phyloP scores from a whole-genome alignment of 2,888 invertebrate genomes.

The Onchidella celtica region DNA sequence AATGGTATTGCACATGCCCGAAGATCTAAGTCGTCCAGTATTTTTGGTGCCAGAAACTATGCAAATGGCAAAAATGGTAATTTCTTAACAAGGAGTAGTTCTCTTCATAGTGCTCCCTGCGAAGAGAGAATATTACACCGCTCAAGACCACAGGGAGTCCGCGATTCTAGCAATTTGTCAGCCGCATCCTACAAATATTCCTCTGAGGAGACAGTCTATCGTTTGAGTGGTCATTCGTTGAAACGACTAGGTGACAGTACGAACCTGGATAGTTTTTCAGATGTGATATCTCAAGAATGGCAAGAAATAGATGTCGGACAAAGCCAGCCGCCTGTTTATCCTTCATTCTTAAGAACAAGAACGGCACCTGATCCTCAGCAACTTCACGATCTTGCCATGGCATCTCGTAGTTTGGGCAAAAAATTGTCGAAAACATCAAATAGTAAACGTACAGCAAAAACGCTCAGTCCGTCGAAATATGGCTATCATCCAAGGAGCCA shows the following conservation, averaged over 20 bases:
- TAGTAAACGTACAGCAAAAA: background rate
- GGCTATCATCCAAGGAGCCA: constrained; percentile 67
- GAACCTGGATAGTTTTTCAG: background rate
- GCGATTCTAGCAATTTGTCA: background rate
- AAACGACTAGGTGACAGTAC: background rate
- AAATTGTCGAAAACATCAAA: background rate
- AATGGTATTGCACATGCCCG: background rate
- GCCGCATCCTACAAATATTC: background rate
- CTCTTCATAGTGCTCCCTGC: background rate
- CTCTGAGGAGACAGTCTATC: background rate
- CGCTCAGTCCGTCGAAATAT: constrained; percentile 64
- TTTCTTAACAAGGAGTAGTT: background rate
- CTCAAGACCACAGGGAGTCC: background rate
- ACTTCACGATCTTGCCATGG: background rate
- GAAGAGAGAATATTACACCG: background rate
- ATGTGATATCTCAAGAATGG: background rate
- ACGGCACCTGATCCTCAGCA: background rate
- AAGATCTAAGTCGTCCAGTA: background rate
- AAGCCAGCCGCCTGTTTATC: background rate
- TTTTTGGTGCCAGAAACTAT: background rate
- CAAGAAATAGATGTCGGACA: background rate
- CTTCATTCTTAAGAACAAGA: background rate
- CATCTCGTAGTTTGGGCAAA: background rate
- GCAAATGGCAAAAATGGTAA: background rate
- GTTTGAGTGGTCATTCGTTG: background rate